Base-by-base conservation (phyloP, 2,888 invertebrate species). In the Plebejus melissa region DNA sequence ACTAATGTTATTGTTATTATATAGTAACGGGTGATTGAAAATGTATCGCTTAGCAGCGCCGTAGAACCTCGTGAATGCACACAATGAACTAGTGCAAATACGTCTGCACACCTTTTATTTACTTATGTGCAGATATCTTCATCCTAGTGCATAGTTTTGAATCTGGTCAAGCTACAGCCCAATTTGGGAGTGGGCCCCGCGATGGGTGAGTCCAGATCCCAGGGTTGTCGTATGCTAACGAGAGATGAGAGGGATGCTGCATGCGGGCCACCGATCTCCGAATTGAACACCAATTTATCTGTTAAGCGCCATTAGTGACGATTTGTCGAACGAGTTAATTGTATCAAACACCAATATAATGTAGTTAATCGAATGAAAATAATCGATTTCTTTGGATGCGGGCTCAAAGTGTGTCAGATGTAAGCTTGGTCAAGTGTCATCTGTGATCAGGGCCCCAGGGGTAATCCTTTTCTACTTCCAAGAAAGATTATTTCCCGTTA, bases 221-320 rank as follows among this genome's bases (percentile, higher is more conserved):
- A 78, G 80, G 78, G 79, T 78, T 79, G 81, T 80, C 82, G 81
- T 87, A 90, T 88, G 89, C 88, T 89, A 88, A 89, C 89, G 38
- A 71, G 83, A 82, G 82, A 85, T 85, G 84, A 90, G 90, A 89
- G 90, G 90, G 91, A 89, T 87, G 87, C 84, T 85, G 86, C 82
- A 90, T 90, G 91, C 91, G 92, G 91, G 91, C 85, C 86, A 87
- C 89, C 86, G 90, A 85, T 84, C 84, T 79, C 81, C 82, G 86
- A 91, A 91, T 93, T 91, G 91, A 81, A 81, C 83, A 81, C 84
- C 91, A 92, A 92, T 91, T 91, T 90, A 90, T 86, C 85, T 81
- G 87, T 88, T 90, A 85, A 82, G 81, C 71, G 79, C 78, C 80
- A 77, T 79, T 78, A 75, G 78, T 75, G 74, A 74, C 76, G 70